Evolutionary conservation across 2,797 vertebrate genomes (phyloP).

Genomic region (Rhincodon typus): DNA sequence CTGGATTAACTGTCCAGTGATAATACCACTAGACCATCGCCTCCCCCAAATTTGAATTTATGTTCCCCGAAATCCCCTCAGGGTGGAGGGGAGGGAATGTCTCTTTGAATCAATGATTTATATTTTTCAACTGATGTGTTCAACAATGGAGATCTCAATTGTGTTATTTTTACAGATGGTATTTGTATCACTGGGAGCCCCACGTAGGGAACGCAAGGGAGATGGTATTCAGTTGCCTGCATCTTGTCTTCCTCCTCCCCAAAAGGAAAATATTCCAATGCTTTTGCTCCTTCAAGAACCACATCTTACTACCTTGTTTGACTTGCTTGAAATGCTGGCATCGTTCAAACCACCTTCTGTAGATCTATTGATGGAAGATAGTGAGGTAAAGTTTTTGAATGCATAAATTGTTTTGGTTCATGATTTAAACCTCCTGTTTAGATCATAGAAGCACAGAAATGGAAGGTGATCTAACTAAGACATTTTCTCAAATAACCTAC

Average conservation of each 20-base stretch:
- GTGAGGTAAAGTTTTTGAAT: slow-evolving; percentile 62
- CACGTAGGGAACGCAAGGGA: slow-evolving; percentile 87
- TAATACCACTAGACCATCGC: too few species aligned
- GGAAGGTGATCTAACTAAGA: not conserved
- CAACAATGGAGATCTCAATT: not conserved
- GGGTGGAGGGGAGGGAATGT: too few species aligned
- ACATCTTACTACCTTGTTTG: slow-evolving; percentile 93
- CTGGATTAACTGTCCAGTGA: too few species aligned
- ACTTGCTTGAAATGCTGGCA: slow-evolving; percentile 94
- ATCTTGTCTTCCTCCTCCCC: slow-evolving; percentile 89
- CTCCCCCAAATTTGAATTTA: not conserved
- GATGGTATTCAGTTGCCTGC: slow-evolving; percentile 94
- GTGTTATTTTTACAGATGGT: slow-evolving; percentile 73
- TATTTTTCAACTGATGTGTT: not conserved
- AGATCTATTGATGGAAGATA: slow-evolving; percentile 69
- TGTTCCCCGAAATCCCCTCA: not conserved
- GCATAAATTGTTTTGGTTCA: not conserved
- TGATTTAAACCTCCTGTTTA: not conserved
- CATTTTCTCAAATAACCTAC: not conserved
- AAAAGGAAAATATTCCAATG: slow-evolving; percentile 98
- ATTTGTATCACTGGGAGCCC: slow-evolving; percentile 93
- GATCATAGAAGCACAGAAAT: not conserved
- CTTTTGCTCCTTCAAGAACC: slow-evolving; percentile 93
- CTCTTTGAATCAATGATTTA: not conserved
- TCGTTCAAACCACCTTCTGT: slow-evolving; percentile 87